Percentiles rank a stretch among this genome's conserved stretches.
These are phyloP conservation scores for Mormyrus iriodes DNA, from an alignment of 2,113 vertebrate genomes.

Conservation along the genomic window DNA sequence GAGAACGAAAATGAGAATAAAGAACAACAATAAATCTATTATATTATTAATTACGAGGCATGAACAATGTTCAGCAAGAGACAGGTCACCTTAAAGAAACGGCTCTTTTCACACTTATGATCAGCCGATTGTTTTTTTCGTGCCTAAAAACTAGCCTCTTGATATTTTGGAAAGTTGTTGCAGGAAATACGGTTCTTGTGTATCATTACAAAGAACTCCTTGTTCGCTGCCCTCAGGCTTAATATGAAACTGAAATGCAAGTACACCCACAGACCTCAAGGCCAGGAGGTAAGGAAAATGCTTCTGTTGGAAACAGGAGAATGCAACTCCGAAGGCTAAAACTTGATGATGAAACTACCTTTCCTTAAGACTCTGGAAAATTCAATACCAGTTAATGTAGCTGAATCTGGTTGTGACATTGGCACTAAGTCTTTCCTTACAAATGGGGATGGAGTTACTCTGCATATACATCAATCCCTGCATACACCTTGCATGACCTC, in stretches of 20 bases:
- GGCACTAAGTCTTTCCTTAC: constrained; percentile 40
- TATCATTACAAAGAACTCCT: neutral
- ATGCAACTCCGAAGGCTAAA: neutral
- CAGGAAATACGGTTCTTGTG: neutral
- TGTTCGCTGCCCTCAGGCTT: neutral
- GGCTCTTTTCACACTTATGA: neutral
- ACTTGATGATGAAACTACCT: constrained; percentile 29
- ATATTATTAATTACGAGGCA: constrained; percentile 2
- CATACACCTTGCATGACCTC: neutral
- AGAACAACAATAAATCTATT: neutral
- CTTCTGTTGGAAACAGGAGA: neutral
- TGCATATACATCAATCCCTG: neutral
- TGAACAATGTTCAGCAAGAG: neutral
- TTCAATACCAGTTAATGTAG: constrained; percentile 51
- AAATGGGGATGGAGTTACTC: constrained; percentile 18
- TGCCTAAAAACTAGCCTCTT: neutral
- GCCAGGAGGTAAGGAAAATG: neutral
- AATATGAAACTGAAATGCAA: neutral
- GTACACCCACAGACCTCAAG: neutral
- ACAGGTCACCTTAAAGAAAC: neutral
- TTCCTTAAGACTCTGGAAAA: constrained; percentile 39
- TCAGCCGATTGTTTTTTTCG: neutral
- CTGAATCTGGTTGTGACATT: constrained; percentile 38
- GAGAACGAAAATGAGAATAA: neutral
- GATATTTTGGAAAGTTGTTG: neutral